A percentile compares a stretch with the other conserved stretches of the same genome.
These are phyloP conservation scores for Molossus molossus DNA, from an alignment of 2,797 vertebrate species.

Conservation along the genomic window DNA sequence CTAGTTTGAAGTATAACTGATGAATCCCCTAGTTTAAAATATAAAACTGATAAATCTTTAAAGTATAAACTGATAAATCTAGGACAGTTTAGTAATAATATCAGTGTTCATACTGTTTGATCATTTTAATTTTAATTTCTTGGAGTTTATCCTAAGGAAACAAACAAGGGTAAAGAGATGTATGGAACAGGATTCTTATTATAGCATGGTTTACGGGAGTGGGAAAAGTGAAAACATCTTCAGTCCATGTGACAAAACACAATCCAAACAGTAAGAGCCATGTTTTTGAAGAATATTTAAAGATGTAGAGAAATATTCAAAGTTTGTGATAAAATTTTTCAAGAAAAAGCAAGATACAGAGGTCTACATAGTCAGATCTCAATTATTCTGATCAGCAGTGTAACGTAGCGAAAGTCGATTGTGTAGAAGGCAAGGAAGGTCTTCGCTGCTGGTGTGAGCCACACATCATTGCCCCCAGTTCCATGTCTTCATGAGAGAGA, in stretches of 20 bases:
- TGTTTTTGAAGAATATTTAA: constrained; percentile 47
- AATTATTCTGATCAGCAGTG: background rate
- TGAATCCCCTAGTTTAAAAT: background rate
- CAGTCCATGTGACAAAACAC: background rate
- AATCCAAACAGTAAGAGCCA: background rate
- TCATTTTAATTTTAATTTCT: background rate
- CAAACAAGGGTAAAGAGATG: background rate
- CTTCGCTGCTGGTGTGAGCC: background rate
- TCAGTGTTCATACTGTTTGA: background rate
- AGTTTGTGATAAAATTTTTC: background rate
- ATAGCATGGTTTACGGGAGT: background rate
- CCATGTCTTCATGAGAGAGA: background rate
- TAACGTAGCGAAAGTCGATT: background rate
- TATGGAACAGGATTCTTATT: background rate
- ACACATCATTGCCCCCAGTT: background rate
- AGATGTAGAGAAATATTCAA: background rate
- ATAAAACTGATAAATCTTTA: background rate
- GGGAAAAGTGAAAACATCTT: constrained; percentile 6
- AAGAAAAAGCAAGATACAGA: background rate
- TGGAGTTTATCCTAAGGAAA: constrained; percentile 2
- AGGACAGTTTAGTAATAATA: background rate
- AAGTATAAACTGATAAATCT: background rate
- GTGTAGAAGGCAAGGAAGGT: background rate
- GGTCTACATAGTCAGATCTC: background rate
- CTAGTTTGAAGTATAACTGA: background rate